Evolutionary conservation across 2,888 invertebrate genomes (phyloP).

Genomic region (Drosophila demipolita): DNA sequence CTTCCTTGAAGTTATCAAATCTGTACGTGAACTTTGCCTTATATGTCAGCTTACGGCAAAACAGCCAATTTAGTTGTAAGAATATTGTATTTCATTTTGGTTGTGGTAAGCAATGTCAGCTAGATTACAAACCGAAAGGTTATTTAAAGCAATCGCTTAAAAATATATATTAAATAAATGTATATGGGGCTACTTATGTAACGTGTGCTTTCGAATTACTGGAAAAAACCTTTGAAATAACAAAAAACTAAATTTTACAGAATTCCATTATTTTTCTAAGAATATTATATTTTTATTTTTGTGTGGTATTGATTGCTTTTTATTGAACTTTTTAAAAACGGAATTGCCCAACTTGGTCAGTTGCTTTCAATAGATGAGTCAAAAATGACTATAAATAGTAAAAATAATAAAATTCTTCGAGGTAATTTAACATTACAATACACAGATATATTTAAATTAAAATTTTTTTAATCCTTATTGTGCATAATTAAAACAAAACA

Average conservation of each 20-base stretch:
- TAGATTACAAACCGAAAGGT: not conserved
- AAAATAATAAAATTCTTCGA: not conserved
- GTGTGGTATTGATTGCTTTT: not conserved
- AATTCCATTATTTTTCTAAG: not conserved
- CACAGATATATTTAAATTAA: not conserved
- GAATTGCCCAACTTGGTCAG: not conserved
- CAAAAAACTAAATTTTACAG: not conserved
- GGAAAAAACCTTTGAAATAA: no score
- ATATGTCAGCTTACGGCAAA: constrained; percentile 12
- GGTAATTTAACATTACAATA: not conserved
- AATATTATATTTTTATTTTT: not conserved
- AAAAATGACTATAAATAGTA: rapidly evolving
- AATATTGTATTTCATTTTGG: constrained; percentile 3
- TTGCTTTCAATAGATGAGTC: not conserved
- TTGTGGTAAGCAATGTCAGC: not conserved
- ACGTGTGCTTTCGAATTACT: not conserved
- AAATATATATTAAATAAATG: not conserved
- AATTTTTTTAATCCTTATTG: not conserved
- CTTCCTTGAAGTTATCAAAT: constrained; percentile 28
- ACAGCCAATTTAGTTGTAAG: not conserved
- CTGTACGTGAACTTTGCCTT: constrained; percentile 31
- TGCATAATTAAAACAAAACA: not conserved
- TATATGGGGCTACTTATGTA: not conserved
- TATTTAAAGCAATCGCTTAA: not conserved
- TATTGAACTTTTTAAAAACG: not conserved